A percentile compares a stretch with the other conserved stretches of the same genome.
Conservation (phyloP, 2,888 invertebrate species). For the Biston stratarius region DNA sequence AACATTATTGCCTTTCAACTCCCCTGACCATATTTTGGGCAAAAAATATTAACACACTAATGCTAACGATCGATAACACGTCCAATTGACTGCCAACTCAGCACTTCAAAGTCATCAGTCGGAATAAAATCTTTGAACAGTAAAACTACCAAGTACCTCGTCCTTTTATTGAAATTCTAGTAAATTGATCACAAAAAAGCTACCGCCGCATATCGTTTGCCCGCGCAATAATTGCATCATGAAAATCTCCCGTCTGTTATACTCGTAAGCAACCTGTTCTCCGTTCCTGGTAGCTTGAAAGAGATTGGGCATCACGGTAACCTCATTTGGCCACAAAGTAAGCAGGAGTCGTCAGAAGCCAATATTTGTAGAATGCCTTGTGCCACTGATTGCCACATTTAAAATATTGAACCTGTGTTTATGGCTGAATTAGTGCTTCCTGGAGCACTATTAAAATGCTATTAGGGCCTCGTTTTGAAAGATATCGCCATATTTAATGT, state of each 20-base stretch:
- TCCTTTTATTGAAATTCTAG: too few relatives aligned
- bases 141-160: background rate
- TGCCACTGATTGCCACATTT: conserved; percentile 10
- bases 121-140: background rate
- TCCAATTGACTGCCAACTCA: background rate
- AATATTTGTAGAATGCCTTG: too few relatives aligned
- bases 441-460: conserved; percentile 68
- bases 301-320: too few relatives aligned
- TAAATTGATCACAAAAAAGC: too few relatives aligned
- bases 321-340: too few relatives aligned
- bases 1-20: conserved; percentile 7
- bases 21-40: conserved; percentile 5
- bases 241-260: background rate
- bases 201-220: too few relatives aligned
- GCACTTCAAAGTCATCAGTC: background rate
- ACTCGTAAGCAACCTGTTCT: background rate
- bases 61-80: conserved; percentile 6
- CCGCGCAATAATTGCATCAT: too few relatives aligned
- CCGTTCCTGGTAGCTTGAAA: too few relatives aligned
- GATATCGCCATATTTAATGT: conserved; percentile 59
- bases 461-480: conserved; percentile 62
- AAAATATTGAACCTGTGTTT: conserved; percentile 47
- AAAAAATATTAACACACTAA: conserved; percentile 12
- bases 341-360: too few relatives aligned
- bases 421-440: conserved; percentile 55